Evolutionary conservation across 2,797 vertebrate genomes (phyloP).

Genomic region (Sciurus vulgaris): DNA sequence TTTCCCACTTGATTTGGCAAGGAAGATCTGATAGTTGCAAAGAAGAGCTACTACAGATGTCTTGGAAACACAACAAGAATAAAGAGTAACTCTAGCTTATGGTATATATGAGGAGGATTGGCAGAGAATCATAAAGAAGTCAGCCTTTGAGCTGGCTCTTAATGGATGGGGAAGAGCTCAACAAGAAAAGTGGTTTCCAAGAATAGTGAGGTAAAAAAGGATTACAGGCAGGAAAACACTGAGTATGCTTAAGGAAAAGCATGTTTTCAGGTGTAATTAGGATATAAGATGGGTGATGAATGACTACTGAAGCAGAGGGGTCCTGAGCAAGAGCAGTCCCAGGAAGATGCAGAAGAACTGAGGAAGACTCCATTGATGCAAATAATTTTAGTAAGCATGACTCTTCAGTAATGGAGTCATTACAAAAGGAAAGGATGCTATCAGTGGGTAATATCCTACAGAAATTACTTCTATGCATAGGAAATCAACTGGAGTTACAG

Average conservation of each 20-base stretch:
- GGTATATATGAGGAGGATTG: background rate
- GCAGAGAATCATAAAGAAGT: background rate
- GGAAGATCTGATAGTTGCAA: background rate
- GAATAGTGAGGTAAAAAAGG: background rate
- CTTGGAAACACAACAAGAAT: background rate
- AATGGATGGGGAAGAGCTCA: background rate
- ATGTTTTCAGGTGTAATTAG: background rate
- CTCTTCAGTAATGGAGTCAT: background rate
- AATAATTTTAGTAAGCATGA: background rate
- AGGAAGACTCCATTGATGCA: background rate
- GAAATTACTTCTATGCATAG: background rate
- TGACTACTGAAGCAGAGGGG: background rate
- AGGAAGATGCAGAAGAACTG: background rate
- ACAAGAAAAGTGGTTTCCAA: background rate
- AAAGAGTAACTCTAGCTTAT: background rate
- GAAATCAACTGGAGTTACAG: background rate
- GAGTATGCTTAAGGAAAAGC: background rate
- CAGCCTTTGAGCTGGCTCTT: background rate
- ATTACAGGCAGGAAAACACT: background rate
- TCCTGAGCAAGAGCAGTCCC: background rate
- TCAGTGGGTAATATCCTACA: background rate
- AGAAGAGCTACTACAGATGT: background rate
- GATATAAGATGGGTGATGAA: background rate
- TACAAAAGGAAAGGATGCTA: background rate
- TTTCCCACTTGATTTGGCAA: background rate